A percentile compares a stretch with the other conserved stretches of the same genome.
phyloP scores from a whole-genome alignment of 2,797 vertebrate species.

The Lophius americanus region DNA sequence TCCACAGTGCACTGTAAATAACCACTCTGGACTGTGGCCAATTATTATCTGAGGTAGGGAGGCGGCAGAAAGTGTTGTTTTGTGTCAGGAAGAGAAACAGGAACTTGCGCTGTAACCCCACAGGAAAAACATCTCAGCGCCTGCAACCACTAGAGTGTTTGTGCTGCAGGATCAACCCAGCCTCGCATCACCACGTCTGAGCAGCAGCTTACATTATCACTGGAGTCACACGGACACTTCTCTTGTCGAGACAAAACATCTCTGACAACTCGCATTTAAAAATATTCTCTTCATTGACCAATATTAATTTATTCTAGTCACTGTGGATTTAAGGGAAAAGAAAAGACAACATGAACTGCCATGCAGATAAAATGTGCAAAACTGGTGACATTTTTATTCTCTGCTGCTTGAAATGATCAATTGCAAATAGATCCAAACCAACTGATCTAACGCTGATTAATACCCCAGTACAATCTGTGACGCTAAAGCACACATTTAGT shows the following conservation, averaged over 20 bases:
- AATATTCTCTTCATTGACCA: conserved; percentile 13
- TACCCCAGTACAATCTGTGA: conserved; percentile 4
- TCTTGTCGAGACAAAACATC: conserved; percentile 29
- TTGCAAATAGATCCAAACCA: neutral
- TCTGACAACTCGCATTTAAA: conserved; percentile 6
- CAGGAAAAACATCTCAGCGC: conserved; percentile 49
- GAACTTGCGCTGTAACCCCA: conserved; percentile 44
- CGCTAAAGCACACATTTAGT: conserved; percentile 30
- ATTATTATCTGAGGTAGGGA: conserved; percentile 45
- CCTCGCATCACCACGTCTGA: conserved; percentile 31
- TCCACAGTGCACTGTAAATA: conserved; percentile 56
- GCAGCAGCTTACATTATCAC: conserved; percentile 35
- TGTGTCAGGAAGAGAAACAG: conserved; percentile 40
- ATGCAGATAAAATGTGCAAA: conserved; percentile 1
- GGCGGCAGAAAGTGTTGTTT: conserved; percentile 44
- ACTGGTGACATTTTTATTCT: conserved; percentile 11
- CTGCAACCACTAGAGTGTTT: conserved; percentile 25
- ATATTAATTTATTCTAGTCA: neutral
- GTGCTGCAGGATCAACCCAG: conserved; percentile 39
- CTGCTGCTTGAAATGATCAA: conserved; percentile 12
- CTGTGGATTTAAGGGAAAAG: neutral
- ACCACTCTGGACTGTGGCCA: conserved; percentile 54
- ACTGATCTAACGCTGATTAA: conserved; percentile 24
- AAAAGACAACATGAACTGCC: conserved; percentile 14
- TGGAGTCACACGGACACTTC: conserved; percentile 34